phyloP scores from a whole-genome alignment of 2,888 invertebrate species.

The Ametastegia equiseti region DNA sequence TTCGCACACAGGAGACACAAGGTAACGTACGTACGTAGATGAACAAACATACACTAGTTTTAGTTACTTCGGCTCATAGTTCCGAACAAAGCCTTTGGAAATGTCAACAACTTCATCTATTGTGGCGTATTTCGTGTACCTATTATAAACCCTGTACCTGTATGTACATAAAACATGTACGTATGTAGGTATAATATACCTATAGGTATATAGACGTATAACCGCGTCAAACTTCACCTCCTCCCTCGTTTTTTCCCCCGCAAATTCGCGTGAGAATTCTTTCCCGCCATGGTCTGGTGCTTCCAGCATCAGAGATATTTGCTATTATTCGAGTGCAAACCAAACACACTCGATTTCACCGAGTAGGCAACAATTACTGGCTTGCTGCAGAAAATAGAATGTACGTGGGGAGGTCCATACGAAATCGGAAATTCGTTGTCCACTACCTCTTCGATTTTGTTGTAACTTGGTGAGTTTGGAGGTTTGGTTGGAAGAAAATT shows the following conservation, averaged over 20 bases:
- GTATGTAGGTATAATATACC: too few species aligned
- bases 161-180: too few species aligned
- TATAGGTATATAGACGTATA: too few species aligned
- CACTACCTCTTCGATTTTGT: too few species aligned
- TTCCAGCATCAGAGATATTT: not conserved
- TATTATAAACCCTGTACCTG: too few species aligned
- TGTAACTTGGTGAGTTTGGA: too few species aligned
- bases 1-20: not conserved
- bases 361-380: too few species aligned
- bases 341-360: not conserved
- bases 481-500: too few species aligned
- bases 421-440: too few species aligned
- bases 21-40: not conserved
- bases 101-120: conserved; percentile 15
- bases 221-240: not conserved
- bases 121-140: not conserved
- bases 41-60: not conserved
- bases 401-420: too few species aligned
- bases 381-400: too few species aligned
- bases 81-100: conserved; percentile 11
- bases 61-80: not conserved
- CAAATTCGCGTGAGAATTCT: not conserved
- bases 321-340: not conserved
- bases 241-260: not conserved
- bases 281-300: too few species aligned